A percentile compares a stretch with the other conserved stretches of the same genome.
These are phyloP conservation scores for Metopolophium dirhodum DNA, from an alignment of 1,140 invertebrate species.

Conservation along the genomic window DNA sequence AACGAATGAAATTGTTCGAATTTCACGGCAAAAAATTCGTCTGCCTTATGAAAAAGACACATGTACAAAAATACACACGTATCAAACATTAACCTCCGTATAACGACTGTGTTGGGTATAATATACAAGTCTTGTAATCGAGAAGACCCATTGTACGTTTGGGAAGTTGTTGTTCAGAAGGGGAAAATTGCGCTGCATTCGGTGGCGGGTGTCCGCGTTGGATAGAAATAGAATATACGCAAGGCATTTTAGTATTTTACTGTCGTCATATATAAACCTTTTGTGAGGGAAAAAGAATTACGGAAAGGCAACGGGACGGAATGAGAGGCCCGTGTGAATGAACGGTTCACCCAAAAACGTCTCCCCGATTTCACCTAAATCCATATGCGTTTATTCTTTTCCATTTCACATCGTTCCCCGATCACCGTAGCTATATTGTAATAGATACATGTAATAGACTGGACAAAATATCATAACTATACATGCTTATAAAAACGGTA, in stretches of 20 bases:
- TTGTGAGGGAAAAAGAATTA: background rate
- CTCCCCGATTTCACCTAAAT: conserved; percentile 2
- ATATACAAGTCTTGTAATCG: background rate
- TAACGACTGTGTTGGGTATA: background rate
- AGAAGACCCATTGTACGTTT: conserved; percentile 8
- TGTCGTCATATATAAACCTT: background rate
- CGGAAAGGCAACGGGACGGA: background rate
- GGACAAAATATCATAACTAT: too few species aligned
- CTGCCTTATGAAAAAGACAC: background rate
- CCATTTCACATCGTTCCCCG: background rate
- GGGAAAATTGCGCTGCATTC: background rate
- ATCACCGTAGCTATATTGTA: background rate
- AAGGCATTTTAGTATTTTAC: conserved; percentile 7
- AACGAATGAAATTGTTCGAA: background rate
- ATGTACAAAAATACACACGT: background rate
- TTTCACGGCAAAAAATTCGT: background rate
- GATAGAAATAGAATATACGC: background rate
- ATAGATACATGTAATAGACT: too few species aligned
- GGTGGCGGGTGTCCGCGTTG: background rate
- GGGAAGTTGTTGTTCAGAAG: background rate
- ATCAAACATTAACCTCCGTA: conserved; percentile 12
- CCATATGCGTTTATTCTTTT: background rate
- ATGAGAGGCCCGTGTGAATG: background rate
- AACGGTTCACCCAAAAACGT: background rate
- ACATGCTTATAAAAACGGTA: too few species aligned